Evolutionary conservation across 2,113 vertebrate species (phyloP), one percentile per base, ranked within the genome.

Genomic region (Phyllostomus hastatus): DNA sequence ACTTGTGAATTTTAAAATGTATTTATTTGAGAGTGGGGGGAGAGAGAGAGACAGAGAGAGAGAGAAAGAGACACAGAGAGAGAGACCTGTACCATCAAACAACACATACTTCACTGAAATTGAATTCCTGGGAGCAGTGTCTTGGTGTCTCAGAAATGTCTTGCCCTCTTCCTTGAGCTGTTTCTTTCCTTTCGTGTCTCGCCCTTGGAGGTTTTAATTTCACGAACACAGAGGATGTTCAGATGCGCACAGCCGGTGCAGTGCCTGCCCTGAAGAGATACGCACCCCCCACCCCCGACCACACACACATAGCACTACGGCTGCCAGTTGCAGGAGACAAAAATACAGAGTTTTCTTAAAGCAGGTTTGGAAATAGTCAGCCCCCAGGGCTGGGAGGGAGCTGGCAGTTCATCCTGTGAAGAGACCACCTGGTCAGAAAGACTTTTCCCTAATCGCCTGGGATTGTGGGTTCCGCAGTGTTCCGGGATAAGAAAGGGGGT

Each of bases 211-310:
- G n/a, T 72, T 84, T 92, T 84, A 85, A 52, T 66, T 95, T 64
- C 64, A 66, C 90, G 81, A 91, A 28, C 43, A 48, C 59, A 48
- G 73, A 90, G 35, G n/a, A 52, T 48, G 41, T 69, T 90, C 11
- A 9, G 50, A 46, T 41, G 10, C 54, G 28, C 38, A 19, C 4
- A 90, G 17, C 10, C 50, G 78, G 48, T 48, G 61, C 75, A 78
- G 43, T 20, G 17, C 12, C 20, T 83, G 19, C 84, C 76, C 26
- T 26, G 2, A 90, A 87, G 64, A 93, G n/a, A 46, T 0, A 22
- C n/a, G n/a, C n/a, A n/a, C 7, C 0, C 22, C 4, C 17, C 38
- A 3, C 38, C 11, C 8, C 0, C 3, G 0, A 48, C n/a, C 61
- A 52, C 61, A 15, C 66, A 31, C 7, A 54, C 9, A 38, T 7